Base-by-base conservation (phyloP, 2,113 vertebrate species). In the Mobula birostris region DNA sequence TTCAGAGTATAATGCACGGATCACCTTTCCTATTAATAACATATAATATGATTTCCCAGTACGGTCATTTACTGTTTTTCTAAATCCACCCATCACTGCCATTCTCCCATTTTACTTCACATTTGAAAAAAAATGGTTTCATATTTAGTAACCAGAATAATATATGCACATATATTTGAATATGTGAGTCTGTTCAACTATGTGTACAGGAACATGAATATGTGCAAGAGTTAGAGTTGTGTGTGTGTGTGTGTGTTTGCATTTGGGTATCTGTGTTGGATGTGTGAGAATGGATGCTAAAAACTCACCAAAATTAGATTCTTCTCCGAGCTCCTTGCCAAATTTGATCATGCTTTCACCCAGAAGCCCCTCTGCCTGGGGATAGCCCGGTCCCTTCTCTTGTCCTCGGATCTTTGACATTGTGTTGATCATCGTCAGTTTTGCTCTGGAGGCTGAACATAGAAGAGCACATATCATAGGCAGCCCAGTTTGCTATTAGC, bases 361-460 rank as follows among this genome's bases (percentile, higher is more conserved):
- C 94, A 99, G 96, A 95, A 98, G 95, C 0, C 97, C 95, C 96
- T 99, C 99, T 0, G 98, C 98, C 96, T 99, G 99, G 0, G 98
- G 98, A 94, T 99, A 99, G 77, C 98, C 98, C 0, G 98, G 98
- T 11, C 98, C 98, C 94, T 99, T 99, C 95, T 99, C 99, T 95
- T 99, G 98, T 0, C 99, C 99, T 2, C 98, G 97, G 93, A 99
- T 99, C 96, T 99, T 99, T n/a, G 98, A 99, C 99, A 99, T 99
- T 94, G 99, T 99, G 97, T 98, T 99, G 95, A 99, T 99, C 99
- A 99, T 99, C 96, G 97, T 99, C 97, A 99, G 98, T 97, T 99
- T 99, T 95, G 99, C 98, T 97, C 99, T 98, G 95, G 99, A 98
- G 94, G 99, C 99, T 99, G 96, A 17, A 95, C 70, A 95, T 12